Base-by-base conservation (phyloP, 64 coral and sea anemone species). In the Exaiptasia diaphana region DNA sequence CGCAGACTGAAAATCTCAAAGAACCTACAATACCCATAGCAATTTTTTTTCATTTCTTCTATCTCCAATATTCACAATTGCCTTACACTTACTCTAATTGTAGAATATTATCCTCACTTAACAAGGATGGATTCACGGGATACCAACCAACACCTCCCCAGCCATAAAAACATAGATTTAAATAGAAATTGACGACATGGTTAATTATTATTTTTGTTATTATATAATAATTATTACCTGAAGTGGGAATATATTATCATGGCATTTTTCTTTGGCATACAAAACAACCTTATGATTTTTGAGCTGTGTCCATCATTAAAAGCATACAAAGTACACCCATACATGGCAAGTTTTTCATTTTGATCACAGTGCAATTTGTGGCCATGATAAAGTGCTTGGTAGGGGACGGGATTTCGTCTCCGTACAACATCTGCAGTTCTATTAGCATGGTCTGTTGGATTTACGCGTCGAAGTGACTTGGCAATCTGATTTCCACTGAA, bases 291-390 rank as follows among this genome's bases (percentile, higher is more conserved):
- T 45, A 90, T n/a, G 7, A 90, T 82, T 76, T 70, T 82, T 76
- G 87, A 82, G 17, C 36, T 82, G 31, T 78, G 75, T 17, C 87
- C 78, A 82, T 90, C 78, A 53, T 48, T 75, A 36, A 90, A 29
- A 25, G 70, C 68, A 48, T 72, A 89, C 4, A 89, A 79, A 3
- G 86, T 89, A 62, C 64, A 89, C 28, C 85, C 62, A 69, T 88
- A 88, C 50, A 81, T 89, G 6, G 12, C 63, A 14, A 89, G 67
- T 80, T 89, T 89, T 63, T 89, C 76, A 36, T 89, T 89, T 44
- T 89, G 86, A 48, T 89, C 86, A 79, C 86, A 89, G 25, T 89
- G 86, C 40, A 89, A 41, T 41, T 89, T 89, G 77, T 89, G 71
- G 32, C 86, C 86, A 72, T 81, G 61, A 73, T 80, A 89, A 22